Base-by-base conservation (phyloP, 30 jellyfish, hydroid and myxozoan species). In the Mastigias papua region DNA sequence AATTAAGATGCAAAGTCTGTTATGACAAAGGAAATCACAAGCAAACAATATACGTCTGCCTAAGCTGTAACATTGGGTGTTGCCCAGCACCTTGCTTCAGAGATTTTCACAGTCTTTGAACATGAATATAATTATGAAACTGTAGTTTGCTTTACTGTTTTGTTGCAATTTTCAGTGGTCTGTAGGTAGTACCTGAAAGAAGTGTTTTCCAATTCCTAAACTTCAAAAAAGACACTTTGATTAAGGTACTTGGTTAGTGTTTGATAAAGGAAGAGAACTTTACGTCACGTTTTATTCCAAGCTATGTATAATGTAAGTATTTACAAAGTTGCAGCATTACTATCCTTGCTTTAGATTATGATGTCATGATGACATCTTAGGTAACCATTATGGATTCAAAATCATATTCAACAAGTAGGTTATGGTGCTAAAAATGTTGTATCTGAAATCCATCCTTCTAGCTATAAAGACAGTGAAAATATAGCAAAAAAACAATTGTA, bases 1-100 rank as follows among this genome's bases (percentile, higher is more conserved):
- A 77, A 58, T 16, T 77, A 58, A 11, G 78, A 28, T 77, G 88
- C 75, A 49, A 58, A 34, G 62, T 32, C 54, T 77, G 88, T 33
- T 54, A 33, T 22, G 76, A 48, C 10, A 76, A 76, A 23, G 69
- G 69, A 48, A 73, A 73, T 23, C 27, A 69, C 9, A 73, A 68
- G 29, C 80, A 68, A 46, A 46, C 51, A 29, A 68, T 68, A 29
- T 68, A 68, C 80, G 8, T 68, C 51, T 80, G 84, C 79, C 48
- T 19, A 58, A 29, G 34, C 67, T 80, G 84, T 80, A 87, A 80
- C 67, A 80, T 80, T 54, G 87, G 90, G 30, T 87, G 29, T 80
- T 80, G 90, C 67, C 81, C 87, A 51, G 90, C 87, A 49, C 90
- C 90, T 57, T 80, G 90, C 81, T 54, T 80, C 76, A 71, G 27